Percentiles rank a stretch among this genome's conserved stretches.
Conservation (phyloP, 2,113 vertebrate species). For the Channa argus region DNA sequence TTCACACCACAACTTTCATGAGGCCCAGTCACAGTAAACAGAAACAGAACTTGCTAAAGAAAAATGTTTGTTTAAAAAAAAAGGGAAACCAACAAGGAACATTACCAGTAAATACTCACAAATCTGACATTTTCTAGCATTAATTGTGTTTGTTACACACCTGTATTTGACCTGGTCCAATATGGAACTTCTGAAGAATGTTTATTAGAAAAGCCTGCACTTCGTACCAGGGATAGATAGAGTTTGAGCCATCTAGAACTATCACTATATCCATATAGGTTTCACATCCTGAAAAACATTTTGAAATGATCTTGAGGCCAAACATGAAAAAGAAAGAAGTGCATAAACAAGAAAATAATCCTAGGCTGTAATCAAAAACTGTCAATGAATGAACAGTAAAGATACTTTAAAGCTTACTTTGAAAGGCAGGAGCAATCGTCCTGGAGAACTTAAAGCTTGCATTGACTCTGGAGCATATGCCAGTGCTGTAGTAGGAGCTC, state of each 20-base stretch:
- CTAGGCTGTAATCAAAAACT: slow-evolving; percentile 7
- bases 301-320: not conserved
- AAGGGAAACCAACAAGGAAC: not conserved
- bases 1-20: not conserved
- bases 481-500: slow-evolving; percentile 97
- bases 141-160: slow-evolving; percentile 73
- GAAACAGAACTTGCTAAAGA: not conserved
- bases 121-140: no score
- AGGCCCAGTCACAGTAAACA: not conserved
- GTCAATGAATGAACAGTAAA: slow-evolving; percentile 1
- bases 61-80: not conserved
- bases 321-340: slow-evolving; percentile 22
- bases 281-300: slow-evolving; percentile 89
- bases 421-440: slow-evolving; percentile 94
- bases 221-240: slow-evolving; percentile 98
- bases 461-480: slow-evolving; percentile 95
- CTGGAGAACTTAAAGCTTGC: slow-evolving; percentile 95
- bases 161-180: slow-evolving; percentile 97
- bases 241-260: slow-evolving; percentile 97
- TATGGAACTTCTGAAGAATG: slow-evolving; percentile 96
- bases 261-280: slow-evolving; percentile 99
- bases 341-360: slow-evolving; percentile 11
- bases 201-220: slow-evolving; percentile 98
- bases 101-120: not conserved
- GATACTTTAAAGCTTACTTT: slow-evolving; percentile 82